Base-by-base conservation (phyloP, 2,797 vertebrate genomes). In the Ceyx erithaca region DNA sequence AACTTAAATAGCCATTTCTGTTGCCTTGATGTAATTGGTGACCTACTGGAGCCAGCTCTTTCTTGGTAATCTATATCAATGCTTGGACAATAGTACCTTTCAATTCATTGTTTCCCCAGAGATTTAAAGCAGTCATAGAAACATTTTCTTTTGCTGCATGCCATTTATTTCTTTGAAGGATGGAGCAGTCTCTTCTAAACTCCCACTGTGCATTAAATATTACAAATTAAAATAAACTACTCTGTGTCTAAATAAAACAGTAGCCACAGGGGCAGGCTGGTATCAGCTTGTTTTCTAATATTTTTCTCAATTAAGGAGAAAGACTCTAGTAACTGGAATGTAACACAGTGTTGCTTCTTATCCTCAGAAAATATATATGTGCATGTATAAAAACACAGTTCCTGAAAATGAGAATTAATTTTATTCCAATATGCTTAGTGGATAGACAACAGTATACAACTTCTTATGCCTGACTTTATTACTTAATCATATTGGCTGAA, bases 171-270 rank as follows among this genome's bases (percentile, higher is more conserved):
- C 51, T 64, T 76, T 95, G 89, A 96, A 91, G 76, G 59, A 91
- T 31, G 5, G 16, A 87, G 35, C 69, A 87, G 93, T 80, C 35
- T 84, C 49, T 93, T 92, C 78, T 87, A 89, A 93, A 83, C 73
- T 87, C 89, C 89, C 59, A 57, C 40, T 72, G 85, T 79, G 73
- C 46, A 89, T 88, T 95, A 95, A 96, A 94, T 94, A 93, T 80
- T 95, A 81, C 71, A 95, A 96, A 97, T 96, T 94, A 93, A 96
- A 96, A 95, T 89, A 87, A 96, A 95, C 80, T 93, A 68, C 62
- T 91, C 63, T 8, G 3, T 28, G 7, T 69, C 93, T 87, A 93
- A 96, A 92, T 87, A 92, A 91, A 95, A 82, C 5, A 5, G 48
- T 85, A 89, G 69, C 85, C 84, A 94, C 45, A 69, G 43, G 45